phyloP scores from a whole-genome alignment of 2,888 invertebrate species.

The Selenia dentaria region DNA sequence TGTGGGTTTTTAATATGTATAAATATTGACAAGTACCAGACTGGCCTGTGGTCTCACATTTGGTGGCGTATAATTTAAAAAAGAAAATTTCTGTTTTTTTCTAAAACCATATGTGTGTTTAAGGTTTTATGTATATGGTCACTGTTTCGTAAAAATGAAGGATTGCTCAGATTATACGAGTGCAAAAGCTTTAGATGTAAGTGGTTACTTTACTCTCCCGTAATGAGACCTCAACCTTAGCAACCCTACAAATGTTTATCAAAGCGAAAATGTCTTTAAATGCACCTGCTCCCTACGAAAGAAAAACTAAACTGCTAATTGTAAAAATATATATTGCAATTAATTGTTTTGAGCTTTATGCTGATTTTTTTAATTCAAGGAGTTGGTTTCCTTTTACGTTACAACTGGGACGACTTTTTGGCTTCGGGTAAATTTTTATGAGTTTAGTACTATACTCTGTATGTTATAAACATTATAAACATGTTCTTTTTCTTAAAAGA shows the following conservation, averaged over 20 bases:
- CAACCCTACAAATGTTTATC: conserved; percentile 56
- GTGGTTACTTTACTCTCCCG: neutral
- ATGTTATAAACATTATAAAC: conserved; percentile 8
- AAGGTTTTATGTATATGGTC: too few relatives aligned
- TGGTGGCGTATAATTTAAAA: too few relatives aligned
- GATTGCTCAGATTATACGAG: too few relatives aligned
- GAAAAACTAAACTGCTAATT: conserved; percentile 46
- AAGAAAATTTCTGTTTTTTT: too few relatives aligned
- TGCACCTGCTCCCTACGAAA: conserved; percentile 64
- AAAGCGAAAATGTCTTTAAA: conserved; percentile 68
- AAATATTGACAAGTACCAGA: too few relatives aligned
- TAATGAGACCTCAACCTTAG: conserved; percentile 29
- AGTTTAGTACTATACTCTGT: conserved; percentile 11
- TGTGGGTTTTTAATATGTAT: too few relatives aligned
- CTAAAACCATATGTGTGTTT: too few relatives aligned
- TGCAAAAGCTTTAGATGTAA: too few relatives aligned
- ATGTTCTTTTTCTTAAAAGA: conserved; percentile 4
- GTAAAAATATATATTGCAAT: conserved; percentile 42
- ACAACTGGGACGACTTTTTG: conserved; percentile 22
- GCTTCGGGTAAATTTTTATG: conserved; percentile 21
- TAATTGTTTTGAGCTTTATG: conserved; percentile 51
- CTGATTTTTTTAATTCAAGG: conserved; percentile 36
- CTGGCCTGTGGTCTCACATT: too few relatives aligned
- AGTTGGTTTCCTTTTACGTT: conserved; percentile 31
- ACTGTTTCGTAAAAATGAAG: too few relatives aligned